Percentiles rank a stretch among this genome's conserved stretches.
Conservation (phyloP, 2,888 invertebrate species). For the Limnephilus marmoratus region DNA sequence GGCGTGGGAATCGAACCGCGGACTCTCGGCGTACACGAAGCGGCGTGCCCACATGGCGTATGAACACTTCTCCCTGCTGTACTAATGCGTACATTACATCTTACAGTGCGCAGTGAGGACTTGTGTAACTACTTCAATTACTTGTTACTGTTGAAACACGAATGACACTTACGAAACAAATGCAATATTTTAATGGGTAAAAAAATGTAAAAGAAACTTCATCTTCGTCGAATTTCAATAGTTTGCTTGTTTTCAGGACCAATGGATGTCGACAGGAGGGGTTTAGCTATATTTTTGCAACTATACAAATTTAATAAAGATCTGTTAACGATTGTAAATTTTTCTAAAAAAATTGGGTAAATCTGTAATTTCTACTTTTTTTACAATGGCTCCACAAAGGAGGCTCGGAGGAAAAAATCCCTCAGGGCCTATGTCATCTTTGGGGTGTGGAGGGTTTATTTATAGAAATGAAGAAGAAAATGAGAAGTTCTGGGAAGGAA, state of each 20-base stretch:
- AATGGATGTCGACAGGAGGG: neutral
- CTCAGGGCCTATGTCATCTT: too few relatives aligned
- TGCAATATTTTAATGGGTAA: neutral
- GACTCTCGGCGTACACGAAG: slow-evolving; percentile 25
- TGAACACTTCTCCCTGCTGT: neutral
- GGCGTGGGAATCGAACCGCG: slow-evolving; percentile 62
- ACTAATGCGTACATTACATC: neutral
- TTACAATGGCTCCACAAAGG: too few relatives aligned
- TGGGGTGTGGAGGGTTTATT: too few relatives aligned
- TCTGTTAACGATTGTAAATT: neutral
- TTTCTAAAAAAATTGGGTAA: neutral
- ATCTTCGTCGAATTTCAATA: too few relatives aligned
- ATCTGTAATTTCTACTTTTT: neutral
- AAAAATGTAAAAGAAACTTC: neutral
- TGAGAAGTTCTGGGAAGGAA: too few relatives aligned
- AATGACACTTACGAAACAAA: neutral
- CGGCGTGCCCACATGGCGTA: slow-evolving; percentile 18
- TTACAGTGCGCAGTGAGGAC: neutral
- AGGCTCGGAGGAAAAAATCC: too few relatives aligned
- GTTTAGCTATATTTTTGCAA: neutral
- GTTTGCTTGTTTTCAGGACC: neutral
- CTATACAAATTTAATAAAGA: neutral
- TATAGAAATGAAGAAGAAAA: too few relatives aligned
- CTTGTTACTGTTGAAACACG: neutral
- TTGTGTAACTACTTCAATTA: neutral